phyloP scores from a whole-genome alignment of 2,797 vertebrate species.

The Pseudopleuronectes americanus region DNA sequence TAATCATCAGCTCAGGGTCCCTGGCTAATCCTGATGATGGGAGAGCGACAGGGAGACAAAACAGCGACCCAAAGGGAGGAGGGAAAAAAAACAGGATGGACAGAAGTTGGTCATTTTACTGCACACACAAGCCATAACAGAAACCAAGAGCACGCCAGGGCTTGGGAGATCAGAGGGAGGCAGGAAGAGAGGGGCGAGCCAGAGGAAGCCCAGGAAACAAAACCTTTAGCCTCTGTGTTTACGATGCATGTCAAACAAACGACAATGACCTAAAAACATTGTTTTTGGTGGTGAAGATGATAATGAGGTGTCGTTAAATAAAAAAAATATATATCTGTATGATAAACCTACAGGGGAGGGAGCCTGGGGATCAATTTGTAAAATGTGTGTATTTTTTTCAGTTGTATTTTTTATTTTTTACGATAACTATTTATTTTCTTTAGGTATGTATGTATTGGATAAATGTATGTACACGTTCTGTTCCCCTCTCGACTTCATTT shows the following conservation, averaged over 20 bases:
- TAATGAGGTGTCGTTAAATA: slow-evolving; percentile 76
- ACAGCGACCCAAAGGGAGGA: slow-evolving; percentile 51
- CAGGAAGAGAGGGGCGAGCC: slow-evolving; percentile 41
- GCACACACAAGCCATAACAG: slow-evolving; percentile 84
- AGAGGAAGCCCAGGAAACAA: slow-evolving; percentile 61
- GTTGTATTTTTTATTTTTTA: slow-evolving; percentile 87
- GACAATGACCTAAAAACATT: slow-evolving; percentile 76
- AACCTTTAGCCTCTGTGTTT: slow-evolving; percentile 85
- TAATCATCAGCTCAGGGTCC: slow-evolving; percentile 68
- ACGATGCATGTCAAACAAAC: slow-evolving; percentile 87
- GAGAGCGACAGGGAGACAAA: slow-evolving; percentile 59
- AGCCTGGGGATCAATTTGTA: slow-evolving; percentile 86
- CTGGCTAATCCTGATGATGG: slow-evolving; percentile 42
- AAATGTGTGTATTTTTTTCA: slow-evolving; percentile 89
- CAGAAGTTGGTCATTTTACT: slow-evolving; percentile 71
- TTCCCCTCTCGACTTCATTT: slow-evolving; percentile 83
- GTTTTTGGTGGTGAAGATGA: slow-evolving; percentile 78
- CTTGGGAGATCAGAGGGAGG: slow-evolving; percentile 32
- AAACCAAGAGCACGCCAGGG: slow-evolving; percentile 60
- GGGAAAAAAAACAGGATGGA: slow-evolving; percentile 26
- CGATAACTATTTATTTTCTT: slow-evolving; percentile 86
- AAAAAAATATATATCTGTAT: slow-evolving; percentile 75
- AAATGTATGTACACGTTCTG: slow-evolving; percentile 84
- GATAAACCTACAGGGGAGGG: slow-evolving; percentile 76
- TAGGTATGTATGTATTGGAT: slow-evolving; percentile 88